Evolutionary conservation across 1,140 invertebrate species (phyloP).

Genomic region (Paracyclopina nana): DNA sequence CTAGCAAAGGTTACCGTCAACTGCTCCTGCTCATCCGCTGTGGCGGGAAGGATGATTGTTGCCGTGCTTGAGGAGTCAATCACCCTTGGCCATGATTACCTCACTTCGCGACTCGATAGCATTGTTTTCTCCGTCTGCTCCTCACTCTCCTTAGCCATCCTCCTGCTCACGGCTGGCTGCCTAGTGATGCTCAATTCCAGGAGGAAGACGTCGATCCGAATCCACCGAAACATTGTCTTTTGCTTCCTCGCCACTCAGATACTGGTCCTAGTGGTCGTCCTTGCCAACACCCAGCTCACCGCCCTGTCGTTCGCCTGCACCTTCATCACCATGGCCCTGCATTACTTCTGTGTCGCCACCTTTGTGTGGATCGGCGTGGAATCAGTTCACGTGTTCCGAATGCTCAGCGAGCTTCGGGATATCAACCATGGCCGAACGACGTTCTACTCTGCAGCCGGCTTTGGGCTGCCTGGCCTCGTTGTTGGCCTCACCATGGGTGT

Average conservation of each 20-base stretch:
- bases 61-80: too few relatives aligned
- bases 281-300: too few relatives aligned
- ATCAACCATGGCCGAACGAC: conserved; percentile 87
- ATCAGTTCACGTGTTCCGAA: conserved; percentile 73
- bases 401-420: conserved; percentile 84
- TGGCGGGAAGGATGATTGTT: too few relatives aligned
- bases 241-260: conserved; percentile 33
- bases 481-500: conserved; percentile 77
- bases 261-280: too few relatives aligned
- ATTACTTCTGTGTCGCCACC: conserved; percentile 72
- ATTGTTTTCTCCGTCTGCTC: not conserved
- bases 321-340: conserved; percentile 67
- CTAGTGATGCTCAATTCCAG: not conserved
- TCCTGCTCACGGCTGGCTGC: not conserved
- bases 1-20: too few relatives aligned
- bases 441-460: conserved; percentile 84
- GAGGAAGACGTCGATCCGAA: not conserved
- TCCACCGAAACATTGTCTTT: conserved; percentile 15
- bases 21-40: not conserved
- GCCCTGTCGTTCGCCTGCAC: conserved; percentile 47
- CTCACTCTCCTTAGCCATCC: not conserved
- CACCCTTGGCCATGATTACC: too few relatives aligned
- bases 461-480: conserved; percentile 76
- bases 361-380: conserved; percentile 82
- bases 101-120: too few relatives aligned